A percentile compares a stretch with the other conserved stretches of the same genome.
Evolutionary conservation across 2,888 invertebrate genomes (phyloP).

Genomic region (Euzophera pinguis): DNA sequence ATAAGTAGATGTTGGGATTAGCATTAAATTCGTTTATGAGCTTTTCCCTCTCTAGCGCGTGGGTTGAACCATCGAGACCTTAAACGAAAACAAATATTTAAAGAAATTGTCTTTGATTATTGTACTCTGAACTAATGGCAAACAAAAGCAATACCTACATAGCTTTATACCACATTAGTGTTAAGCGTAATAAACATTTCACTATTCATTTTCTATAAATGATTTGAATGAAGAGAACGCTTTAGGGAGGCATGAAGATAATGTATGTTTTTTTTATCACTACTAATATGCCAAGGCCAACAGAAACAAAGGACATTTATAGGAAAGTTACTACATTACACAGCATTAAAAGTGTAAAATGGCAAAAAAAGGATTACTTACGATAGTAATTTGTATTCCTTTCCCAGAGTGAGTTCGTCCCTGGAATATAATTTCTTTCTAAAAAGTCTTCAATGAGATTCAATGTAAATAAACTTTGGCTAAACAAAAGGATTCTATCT

Average conservation of each 20-base stretch:
- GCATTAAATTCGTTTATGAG: constrained; percentile 97
- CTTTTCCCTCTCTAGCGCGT: constrained; percentile 95
- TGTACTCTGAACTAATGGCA: too few relatives aligned
- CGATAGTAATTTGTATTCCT: constrained; percentile 94
- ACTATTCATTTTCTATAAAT: too few relatives aligned
- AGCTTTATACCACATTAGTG: too few relatives aligned
- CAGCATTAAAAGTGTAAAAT: background rate
- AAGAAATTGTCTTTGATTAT: constrained; percentile 8
- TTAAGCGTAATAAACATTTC: too few relatives aligned
- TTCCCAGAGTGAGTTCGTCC: constrained; percentile 87
- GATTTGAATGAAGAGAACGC: too few relatives aligned
- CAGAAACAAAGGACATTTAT: too few relatives aligned
- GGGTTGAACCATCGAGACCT: constrained; percentile 97
- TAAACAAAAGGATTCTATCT: constrained; percentile 96
- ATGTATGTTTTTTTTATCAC: too few relatives aligned
- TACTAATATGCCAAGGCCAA: too few relatives aligned
- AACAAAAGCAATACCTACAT: too few relatives aligned
- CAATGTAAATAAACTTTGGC: constrained; percentile 96
- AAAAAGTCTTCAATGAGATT: constrained; percentile 97
- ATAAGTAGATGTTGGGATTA: constrained; percentile 91
- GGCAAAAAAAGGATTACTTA: constrained; percentile 72
- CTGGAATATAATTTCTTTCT: constrained; percentile 84
- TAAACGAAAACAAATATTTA: constrained; percentile 25
- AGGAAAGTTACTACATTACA: too few relatives aligned
- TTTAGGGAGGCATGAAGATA: too few relatives aligned